phyloP scores from a whole-genome alignment of 2,888 invertebrate species.

The Strigamia transsilvanica region DNA sequence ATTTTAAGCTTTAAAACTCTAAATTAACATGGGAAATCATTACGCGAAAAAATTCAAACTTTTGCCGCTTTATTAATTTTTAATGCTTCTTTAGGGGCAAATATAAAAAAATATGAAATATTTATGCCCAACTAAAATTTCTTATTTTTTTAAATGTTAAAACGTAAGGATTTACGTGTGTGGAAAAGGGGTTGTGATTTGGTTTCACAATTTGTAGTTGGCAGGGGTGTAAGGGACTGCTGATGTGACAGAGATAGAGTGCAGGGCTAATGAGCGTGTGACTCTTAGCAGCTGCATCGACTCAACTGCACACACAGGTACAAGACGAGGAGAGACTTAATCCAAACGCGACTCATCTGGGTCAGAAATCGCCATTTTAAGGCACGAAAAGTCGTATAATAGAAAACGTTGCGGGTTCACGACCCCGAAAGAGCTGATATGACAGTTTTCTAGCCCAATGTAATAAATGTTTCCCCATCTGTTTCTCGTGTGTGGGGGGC shows the following conservation, averaged over 20 bases:
- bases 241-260: slow-evolving; percentile 52
- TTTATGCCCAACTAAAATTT: not conserved
- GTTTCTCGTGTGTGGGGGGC: slow-evolving; percentile 34
- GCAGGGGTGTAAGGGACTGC: slow-evolving; percentile 41
- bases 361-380: slow-evolving; percentile 44
- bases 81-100: not conserved
- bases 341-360: slow-evolving; percentile 46
- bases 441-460: slow-evolving; percentile 48
- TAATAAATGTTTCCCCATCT: slow-evolving; percentile 49
- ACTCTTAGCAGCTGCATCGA: slow-evolving; percentile 44
- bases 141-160: not conserved
- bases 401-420: slow-evolving; percentile 37
- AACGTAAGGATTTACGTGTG: not conserved
- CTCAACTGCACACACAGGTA: slow-evolving; percentile 39
- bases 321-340: slow-evolving; percentile 28
- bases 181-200: slow-evolving; percentile 22
- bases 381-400: slow-evolving; percentile 43
- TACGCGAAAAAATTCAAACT: not conserved
- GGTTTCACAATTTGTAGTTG: slow-evolving; percentile 43
- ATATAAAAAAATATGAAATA: not conserved
- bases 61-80: slow-evolving; percentile 3
- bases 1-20: not conserved
- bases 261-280: slow-evolving; percentile 52
- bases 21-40: slow-evolving; percentile 15
- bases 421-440: slow-evolving; percentile 43